Evolutionary conservation across 1,140 invertebrate genomes (phyloP).

Genomic region (Hypothenemus hampei): DNA sequence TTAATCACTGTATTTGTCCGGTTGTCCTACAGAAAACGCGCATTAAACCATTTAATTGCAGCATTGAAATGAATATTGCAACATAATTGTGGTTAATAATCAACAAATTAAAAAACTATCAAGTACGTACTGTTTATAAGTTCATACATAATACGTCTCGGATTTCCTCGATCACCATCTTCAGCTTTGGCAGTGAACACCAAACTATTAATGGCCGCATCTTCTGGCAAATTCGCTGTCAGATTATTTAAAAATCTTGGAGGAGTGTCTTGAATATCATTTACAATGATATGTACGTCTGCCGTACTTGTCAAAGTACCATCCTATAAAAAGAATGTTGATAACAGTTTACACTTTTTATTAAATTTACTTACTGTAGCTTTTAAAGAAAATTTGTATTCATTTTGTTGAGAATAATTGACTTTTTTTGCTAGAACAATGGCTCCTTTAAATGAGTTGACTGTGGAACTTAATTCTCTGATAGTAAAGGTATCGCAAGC

Average conservation of each 20-base stretch:
- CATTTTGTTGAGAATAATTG: constrained; percentile 33
- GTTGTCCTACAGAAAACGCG: no score
- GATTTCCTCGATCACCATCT: constrained; percentile 76
- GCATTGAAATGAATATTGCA: no score
- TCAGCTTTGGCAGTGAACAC: constrained; percentile 73
- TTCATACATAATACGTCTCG: constrained; percentile 71
- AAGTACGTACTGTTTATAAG: constrained; percentile 69
- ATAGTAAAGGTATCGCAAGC: constrained; percentile 41
- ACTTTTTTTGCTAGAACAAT: constrained; percentile 37
- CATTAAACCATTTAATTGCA: no score
- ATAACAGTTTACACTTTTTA: background rate
- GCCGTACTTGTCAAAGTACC: constrained; percentile 68
- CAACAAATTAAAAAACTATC: background rate
- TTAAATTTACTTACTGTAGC: constrained; percentile 32
- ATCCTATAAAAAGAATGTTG: constrained; percentile 54
- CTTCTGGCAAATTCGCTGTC: constrained; percentile 75
- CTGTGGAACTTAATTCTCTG: constrained; percentile 28
- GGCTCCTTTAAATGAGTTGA: constrained; percentile 37
- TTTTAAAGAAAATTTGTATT: constrained; percentile 37
- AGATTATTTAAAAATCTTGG: constrained; percentile 77
- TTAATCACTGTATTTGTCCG: no score
- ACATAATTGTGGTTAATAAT: no score
- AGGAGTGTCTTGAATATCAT: constrained; percentile 77
- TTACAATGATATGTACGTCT: constrained; percentile 68
- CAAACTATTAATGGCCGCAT: constrained; percentile 76